These are phyloP conservation scores for Hoplostethus atlanticus DNA, from an alignment of 2,797 vertebrate species.

Conservation along the genomic window DNA sequence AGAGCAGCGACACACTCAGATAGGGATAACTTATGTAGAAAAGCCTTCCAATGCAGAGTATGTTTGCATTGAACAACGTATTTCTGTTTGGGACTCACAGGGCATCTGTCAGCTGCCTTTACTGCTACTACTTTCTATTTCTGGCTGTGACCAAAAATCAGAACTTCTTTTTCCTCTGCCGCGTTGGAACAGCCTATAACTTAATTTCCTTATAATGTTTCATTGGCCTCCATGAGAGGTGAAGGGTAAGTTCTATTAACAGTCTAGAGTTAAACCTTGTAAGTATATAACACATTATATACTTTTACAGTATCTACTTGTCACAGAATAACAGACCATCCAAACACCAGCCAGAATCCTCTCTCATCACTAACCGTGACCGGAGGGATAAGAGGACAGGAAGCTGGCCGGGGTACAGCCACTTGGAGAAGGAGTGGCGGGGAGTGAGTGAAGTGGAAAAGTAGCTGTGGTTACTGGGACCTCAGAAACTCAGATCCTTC, in stretches of 20 bases:
- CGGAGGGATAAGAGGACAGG: conserved; percentile 15
- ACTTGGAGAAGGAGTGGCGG: conserved; percentile 30
- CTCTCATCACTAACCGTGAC: background rate
- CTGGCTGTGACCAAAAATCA: conserved; percentile 11
- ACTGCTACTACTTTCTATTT: conserved; percentile 14
- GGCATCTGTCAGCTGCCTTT: conserved; percentile 10
- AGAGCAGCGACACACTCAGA: conserved; percentile 5
- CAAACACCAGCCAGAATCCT: background rate
- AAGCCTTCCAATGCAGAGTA: conserved; percentile 14
- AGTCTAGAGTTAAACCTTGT: background rate
- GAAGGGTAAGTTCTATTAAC: background rate
- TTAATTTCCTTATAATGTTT: conserved; percentile 6
- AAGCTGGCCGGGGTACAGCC: conserved; percentile 14
- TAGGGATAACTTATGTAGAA: background rate
- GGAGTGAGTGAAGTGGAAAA: conserved; percentile 9
- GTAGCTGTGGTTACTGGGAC: conserved; percentile 9
- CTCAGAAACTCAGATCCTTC: conserved; percentile 84
- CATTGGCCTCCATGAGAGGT: background rate
- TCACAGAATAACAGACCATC: background rate
- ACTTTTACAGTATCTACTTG: background rate
- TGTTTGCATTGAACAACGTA: background rate
- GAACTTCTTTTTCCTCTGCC: conserved; percentile 6
- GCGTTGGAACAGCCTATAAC: conserved; percentile 9
- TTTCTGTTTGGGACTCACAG: background rate
- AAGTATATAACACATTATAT: background rate